These are phyloP conservation scores for Pelobates fuscus DNA, from an alignment of 2,113 vertebrate species.

Conservation along the genomic window DNA sequence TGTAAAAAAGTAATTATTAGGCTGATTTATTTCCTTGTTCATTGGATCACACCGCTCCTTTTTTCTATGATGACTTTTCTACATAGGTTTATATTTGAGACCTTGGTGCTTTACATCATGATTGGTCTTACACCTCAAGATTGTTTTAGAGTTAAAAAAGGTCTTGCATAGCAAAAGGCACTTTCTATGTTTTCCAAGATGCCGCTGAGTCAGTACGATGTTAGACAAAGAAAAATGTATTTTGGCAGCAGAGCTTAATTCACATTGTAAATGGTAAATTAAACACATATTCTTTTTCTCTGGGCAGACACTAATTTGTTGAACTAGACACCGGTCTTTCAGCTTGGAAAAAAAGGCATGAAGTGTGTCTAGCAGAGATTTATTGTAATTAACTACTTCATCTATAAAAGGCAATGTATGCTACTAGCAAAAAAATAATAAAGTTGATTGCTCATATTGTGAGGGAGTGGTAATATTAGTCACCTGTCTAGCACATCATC, in stretches of 20 bases:
- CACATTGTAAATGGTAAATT: conserved; percentile 51
- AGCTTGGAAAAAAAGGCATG: conserved; percentile 17
- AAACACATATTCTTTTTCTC: conserved; percentile 41
- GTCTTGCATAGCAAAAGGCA: conserved; percentile 14
- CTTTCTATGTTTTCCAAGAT: conserved; percentile 14
- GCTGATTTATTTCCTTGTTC: too few relatives aligned
- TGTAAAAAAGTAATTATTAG: too few relatives aligned
- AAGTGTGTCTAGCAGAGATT: not conserved
- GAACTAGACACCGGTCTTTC: conserved; percentile 27
- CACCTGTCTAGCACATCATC: too few relatives aligned
- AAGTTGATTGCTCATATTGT: too few relatives aligned
- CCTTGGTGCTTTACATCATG: too few relatives aligned
- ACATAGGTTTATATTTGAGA: too few relatives aligned
- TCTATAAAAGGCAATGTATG: not conserved
- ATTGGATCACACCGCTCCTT: too few relatives aligned
- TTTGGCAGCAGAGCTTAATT: conserved; percentile 44
- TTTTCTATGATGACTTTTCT: too few relatives aligned
- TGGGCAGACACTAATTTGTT: conserved; percentile 44
- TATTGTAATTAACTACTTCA: not conserved
- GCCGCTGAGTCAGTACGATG: conserved; percentile 27
- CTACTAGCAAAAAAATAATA: not conserved
- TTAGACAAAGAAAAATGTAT: conserved; percentile 37
- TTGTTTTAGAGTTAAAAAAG: not conserved
- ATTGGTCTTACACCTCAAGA: too few relatives aligned
- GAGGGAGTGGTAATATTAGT: too few relatives aligned